Evolutionary conservation across 2,797 vertebrate genomes (phyloP).

Genomic region (Gymnopithys bicolor): DNA sequence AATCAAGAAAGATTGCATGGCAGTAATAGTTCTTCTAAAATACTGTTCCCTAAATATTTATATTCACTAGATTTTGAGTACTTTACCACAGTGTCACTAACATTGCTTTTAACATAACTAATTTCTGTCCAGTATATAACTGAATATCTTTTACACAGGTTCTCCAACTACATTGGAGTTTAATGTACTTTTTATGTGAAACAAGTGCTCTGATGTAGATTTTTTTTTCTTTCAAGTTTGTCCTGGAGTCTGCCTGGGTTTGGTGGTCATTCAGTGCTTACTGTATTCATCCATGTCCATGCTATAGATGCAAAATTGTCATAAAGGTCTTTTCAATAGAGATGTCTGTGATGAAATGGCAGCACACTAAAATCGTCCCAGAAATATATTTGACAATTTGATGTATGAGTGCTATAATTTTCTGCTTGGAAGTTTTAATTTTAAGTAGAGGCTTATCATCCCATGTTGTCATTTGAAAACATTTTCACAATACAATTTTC

Average conservation of each 20-base stretch:
- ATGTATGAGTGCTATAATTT: background rate
- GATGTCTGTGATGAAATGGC: background rate
- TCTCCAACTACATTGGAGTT: background rate
- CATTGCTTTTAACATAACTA: background rate
- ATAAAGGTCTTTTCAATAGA: background rate
- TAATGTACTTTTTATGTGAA: background rate
- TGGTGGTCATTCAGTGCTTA: background rate
- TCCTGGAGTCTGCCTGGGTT: background rate
- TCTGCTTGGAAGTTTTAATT: background rate
- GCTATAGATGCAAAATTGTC: background rate
- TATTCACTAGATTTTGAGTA: background rate
- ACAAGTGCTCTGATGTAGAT: background rate
- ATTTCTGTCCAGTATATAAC: background rate
- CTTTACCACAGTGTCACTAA: accelerated
- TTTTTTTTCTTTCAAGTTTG: background rate
- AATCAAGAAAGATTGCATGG: background rate
- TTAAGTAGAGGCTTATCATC: background rate
- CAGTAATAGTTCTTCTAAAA: background rate
- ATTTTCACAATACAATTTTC: background rate
- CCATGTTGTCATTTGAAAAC: background rate
- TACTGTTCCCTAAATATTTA: background rate
- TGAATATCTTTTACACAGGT: background rate
- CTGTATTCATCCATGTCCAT: background rate
- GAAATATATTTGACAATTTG: background rate
- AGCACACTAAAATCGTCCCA: background rate